Evolutionary conservation across 2,113 vertebrate species (phyloP).

Genomic region (Dromaius novaehollandiae): DNA sequence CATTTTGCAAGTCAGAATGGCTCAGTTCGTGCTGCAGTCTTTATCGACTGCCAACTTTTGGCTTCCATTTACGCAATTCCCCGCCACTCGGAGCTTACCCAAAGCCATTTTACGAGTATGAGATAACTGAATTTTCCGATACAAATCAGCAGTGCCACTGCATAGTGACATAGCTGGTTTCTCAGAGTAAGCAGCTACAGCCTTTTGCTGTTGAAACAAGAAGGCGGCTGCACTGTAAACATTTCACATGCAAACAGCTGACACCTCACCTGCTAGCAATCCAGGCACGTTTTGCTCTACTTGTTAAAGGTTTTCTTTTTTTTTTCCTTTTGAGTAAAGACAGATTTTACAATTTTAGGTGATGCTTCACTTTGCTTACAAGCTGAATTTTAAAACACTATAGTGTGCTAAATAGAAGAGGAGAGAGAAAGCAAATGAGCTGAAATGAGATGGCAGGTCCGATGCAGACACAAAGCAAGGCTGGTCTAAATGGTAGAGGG

Average conservation of each 20-base stretch:
- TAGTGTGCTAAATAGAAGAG: background rate
- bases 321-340: background rate
- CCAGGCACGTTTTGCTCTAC: background rate
- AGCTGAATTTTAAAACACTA: background rate
- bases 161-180: background rate
- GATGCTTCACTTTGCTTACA: background rate
- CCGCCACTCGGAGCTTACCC: constrained; percentile 1
- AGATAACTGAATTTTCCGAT: background rate
- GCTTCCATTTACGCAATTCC: background rate
- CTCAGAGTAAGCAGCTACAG: background rate
- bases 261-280: background rate
- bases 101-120: background rate
- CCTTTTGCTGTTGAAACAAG: background rate
- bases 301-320: background rate
- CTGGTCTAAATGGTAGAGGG: background rate
- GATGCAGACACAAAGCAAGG: background rate
- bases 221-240: background rate
- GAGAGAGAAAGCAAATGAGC: background rate
- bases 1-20: background rate
- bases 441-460: fast-evolving
- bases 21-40: background rate
- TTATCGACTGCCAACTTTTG: background rate
- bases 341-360: background rate
- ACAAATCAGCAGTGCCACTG: background rate
- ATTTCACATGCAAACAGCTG: background rate